These are phyloP conservation scores for Thunnus albacares DNA, from an alignment of 2,797 vertebrate genomes.

Conservation along the genomic window DNA sequence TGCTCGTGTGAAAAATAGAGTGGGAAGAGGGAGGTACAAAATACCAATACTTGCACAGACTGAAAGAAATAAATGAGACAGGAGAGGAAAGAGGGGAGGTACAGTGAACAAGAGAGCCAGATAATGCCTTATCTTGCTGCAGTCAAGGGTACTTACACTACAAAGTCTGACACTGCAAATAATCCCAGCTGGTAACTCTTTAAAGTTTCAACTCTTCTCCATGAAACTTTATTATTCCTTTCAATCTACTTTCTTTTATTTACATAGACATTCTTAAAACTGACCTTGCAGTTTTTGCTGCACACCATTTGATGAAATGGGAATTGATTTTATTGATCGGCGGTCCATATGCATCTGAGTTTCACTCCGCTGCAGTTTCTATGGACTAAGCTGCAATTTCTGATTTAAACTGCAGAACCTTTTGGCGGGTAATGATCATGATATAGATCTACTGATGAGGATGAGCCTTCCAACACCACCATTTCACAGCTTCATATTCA, in stretches of 20 bases:
- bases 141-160: slow-evolving; percentile 57
- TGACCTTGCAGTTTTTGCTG: slow-evolving; percentile 76
- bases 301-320: slow-evolving; percentile 74
- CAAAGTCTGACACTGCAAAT: slow-evolving; percentile 64
- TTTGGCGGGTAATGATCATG: slow-evolving; percentile 57
- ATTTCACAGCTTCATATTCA: slow-evolving; percentile 3
- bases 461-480: slow-evolving; percentile 10
- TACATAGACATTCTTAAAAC: slow-evolving; percentile 69
- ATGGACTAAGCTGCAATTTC: slow-evolving; percentile 37
- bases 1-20: slow-evolving; percentile 50
- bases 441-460: slow-evolving; percentile 61
- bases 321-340: slow-evolving; percentile 80
- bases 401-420: slow-evolving; percentile 49
- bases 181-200: slow-evolving; percentile 47
- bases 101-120: slow-evolving; percentile 45
- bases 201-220: slow-evolving; percentile 49
- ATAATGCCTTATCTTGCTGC: slow-evolving; percentile 57
- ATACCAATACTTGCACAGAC: slow-evolving; percentile 36
- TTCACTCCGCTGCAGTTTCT: slow-evolving; percentile 47
- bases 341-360: slow-evolving; percentile 50
- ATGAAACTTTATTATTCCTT: slow-evolving; percentile 60
- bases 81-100: slow-evolving; percentile 33
- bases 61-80: slow-evolving; percentile 59
- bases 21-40: slow-evolving; percentile 20
- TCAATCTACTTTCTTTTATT: slow-evolving; percentile 63